Base-by-base conservation (phyloP, 2,888 invertebrate species). In the Orchestes rusci region DNA sequence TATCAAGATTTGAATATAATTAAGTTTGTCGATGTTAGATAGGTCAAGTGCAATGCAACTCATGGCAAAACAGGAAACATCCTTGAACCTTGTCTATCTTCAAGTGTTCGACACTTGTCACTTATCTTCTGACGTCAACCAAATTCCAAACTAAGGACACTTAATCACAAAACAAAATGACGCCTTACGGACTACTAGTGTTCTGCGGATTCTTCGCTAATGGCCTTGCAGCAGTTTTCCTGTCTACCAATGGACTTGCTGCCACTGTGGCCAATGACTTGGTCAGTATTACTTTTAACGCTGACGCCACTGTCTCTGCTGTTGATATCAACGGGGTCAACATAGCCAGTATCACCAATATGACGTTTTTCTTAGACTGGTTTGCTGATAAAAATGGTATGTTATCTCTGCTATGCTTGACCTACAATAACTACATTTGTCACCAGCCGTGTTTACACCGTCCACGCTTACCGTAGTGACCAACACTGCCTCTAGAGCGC, bases 301-400 rank as follows among this genome's bases (percentile, higher is more conserved):
- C 40, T 10, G 45, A 39, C 19, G 34, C 45, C 2, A 40, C 40
- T n/a, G 17, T 45, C 2, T 45, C 45, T n/a, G 15, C 40, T 18
- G 30, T 45, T 8, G 40, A 27, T 12, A 20, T 36, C 4, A 31
- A 36, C 18, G 45, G 45, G 3, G 31, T 35, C 8, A 45, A 36
- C 27, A 45, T 45, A 16, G 45, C 40, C 4, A 17, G 40, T 5
- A 45, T 36, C 16, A 12, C 13, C 3, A 23, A 29, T 17, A 45
- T 32, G 16, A 36, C 18, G 8, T 45, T 45, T n/a, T 45, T 40
- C 16, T 20, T 45, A 19, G 45, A 45, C 16, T 45, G 45, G 45
- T 39, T 39, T 19, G 29, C n/a, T n/a, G n/a, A n/a, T n/a, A 23
- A 23, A 7, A 23, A 23, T 23, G 10, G 23, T 23, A 23, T 7